These are phyloP conservation scores for Sphaerodactylus townsendi DNA, from an alignment of 2,113 vertebrate species.

Conservation along the genomic window DNA sequence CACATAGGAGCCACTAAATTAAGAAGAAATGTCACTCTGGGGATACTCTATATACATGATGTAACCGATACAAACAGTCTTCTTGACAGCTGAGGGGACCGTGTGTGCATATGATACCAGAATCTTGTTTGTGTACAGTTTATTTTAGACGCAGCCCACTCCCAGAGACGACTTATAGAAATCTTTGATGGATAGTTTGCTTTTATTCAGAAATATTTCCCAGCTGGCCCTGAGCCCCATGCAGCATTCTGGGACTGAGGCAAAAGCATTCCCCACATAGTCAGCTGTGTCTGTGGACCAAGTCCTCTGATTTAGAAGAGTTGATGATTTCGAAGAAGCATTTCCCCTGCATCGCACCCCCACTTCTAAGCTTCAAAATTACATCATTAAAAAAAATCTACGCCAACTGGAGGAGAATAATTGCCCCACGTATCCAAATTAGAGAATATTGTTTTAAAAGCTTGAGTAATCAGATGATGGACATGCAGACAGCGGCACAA, in stretches of 20 bases:
- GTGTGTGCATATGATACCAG: neutral
- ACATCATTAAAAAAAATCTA: neutral
- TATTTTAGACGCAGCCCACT: conserved; percentile 18
- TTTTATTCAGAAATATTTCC: conserved; percentile 14
- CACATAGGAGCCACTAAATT: conserved; percentile 16
- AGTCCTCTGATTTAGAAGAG: neutral
- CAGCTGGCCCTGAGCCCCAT: neutral
- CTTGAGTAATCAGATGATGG: too few relatives aligned
- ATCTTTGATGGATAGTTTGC: conserved; percentile 17
- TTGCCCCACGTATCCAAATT: too few relatives aligned
- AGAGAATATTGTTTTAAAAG: too few relatives aligned
- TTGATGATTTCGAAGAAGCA: neutral
- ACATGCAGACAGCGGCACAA: too few relatives aligned
- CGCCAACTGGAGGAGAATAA: too few relatives aligned
- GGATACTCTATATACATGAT: neutral
- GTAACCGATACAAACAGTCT: neutral
- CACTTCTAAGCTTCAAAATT: neutral
- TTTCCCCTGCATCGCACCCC: neutral
- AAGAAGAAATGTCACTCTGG: neutral
- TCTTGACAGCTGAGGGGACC: neutral
- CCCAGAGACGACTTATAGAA: conserved; percentile 15
- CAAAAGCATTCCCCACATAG: conserved; percentile 22
- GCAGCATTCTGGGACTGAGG: neutral
- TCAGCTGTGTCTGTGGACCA: conserved; percentile 8
- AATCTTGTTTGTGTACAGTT: neutral